A percentile compares a stretch with the other conserved stretches of the same genome.
Conservation (phyloP, 2,113 vertebrate genomes). For the Nesogale talazaci region DNA sequence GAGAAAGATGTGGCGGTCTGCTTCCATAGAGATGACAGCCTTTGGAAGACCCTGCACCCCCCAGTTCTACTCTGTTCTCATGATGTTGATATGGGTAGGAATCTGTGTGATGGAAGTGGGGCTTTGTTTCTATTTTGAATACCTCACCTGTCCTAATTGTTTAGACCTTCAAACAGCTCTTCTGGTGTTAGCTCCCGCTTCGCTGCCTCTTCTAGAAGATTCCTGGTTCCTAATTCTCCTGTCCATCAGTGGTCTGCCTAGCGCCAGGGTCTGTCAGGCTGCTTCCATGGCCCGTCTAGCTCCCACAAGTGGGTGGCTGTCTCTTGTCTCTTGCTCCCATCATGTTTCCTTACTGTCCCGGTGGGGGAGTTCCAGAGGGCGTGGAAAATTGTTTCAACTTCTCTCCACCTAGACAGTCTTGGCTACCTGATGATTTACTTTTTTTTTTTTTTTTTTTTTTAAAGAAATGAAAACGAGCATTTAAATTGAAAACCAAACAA, state of each 20-base stretch:
- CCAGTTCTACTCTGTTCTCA: no score
- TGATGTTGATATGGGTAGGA: no score
- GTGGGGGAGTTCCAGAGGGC: background rate
- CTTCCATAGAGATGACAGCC: no score
- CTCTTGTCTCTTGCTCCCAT: background rate
- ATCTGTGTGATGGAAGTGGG: no score
- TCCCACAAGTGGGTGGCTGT: background rate
- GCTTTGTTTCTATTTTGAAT: background rate
- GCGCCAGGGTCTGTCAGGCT: background rate
- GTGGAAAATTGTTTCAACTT: background rate
- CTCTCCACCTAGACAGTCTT: constrained; percentile 12
- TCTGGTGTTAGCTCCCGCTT: background rate
- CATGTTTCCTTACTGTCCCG: background rate
- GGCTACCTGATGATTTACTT: background rate
- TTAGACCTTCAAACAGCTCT: no score
- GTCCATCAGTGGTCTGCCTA: background rate
- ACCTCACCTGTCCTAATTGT: no score
- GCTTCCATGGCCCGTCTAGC: background rate
- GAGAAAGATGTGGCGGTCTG: no score
- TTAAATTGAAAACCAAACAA: no score
- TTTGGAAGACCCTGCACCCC: no score
- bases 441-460: background rate
- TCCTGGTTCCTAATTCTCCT: background rate
- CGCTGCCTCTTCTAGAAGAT: background rate
- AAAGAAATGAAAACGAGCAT: background rate